Conservation (phyloP, 2,797 vertebrate species). For the Syndactyla subalaris region DNA sequence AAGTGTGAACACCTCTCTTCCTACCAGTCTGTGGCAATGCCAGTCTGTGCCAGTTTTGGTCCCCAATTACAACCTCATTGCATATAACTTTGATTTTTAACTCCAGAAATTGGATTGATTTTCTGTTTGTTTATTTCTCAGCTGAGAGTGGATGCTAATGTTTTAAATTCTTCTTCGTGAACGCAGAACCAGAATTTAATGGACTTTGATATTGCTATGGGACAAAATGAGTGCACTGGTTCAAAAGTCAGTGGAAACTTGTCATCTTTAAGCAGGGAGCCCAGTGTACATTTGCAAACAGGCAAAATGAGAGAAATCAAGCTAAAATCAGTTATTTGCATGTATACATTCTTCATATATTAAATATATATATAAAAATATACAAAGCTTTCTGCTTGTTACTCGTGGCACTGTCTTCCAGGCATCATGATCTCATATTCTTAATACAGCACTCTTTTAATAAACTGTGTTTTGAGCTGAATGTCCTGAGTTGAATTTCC, state of each 20-base stretch:
- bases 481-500: background rate
- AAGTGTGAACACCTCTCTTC: background rate
- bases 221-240: background rate
- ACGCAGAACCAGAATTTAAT: background rate
- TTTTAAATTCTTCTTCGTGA: background rate
- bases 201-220: background rate
- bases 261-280: background rate
- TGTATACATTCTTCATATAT: background rate
- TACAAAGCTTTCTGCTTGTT: background rate
- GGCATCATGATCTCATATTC: background rate
- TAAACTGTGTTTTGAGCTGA: background rate
- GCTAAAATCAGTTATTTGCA: background rate
- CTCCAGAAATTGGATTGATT: background rate
- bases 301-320: background rate
- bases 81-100: background rate
- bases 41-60: background rate
- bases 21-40: background rate
- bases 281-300: background rate
- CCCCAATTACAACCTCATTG: background rate
- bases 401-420: background rate
- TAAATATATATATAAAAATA: background rate
- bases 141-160: background rate
- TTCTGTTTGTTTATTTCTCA: background rate
- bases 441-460: background rate
- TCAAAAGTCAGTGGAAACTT: background rate